Evolutionary conservation across 2,888 invertebrate species (phyloP), one percentile per base, ranked within the genome.

Genomic region (Acleris laterana): DNA sequence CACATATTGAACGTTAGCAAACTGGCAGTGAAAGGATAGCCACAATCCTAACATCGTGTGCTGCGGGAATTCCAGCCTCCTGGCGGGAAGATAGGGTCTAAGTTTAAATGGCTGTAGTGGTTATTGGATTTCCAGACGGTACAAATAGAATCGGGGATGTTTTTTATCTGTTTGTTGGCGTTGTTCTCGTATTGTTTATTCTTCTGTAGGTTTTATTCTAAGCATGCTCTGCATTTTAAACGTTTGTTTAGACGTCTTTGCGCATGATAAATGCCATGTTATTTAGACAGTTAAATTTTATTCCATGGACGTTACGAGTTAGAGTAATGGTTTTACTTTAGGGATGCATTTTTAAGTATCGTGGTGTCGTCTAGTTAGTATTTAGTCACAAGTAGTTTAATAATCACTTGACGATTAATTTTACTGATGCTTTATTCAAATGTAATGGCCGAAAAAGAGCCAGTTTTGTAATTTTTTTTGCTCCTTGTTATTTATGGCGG

Each of bases 101-200:
- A 51, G 57, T 72, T 74, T 69, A 69, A 63, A 67, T 68, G 62
- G 16, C 20, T 28, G 57, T 32, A 20, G 57, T 48, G 67, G 68
- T 72, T 79, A 81, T 82, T 81, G 76, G 75, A 78, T 79, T 77
- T 72, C 38, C 62, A 62, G 70, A 62, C 51, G 69, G 72, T 66
- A 73, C 75, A 76, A 78, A 81, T 76, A 76, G 74, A 77, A 75
- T 74, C 59, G 68, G 68, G 66, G 9, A 49, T 46, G 28, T 48
- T 69, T 74, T 72, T 78, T 74, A 75, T 77, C 69, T 69, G 71
- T 76, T 74, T 75, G 72, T 70, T 74, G 71, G 70, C 73, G 71
- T 74, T 74, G 77, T 70, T 69, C 70, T 74, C 70, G 72, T 68
- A 71, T 75, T 75, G 78, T 78, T 77, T 77, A 74, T 74, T 69